Conservation (phyloP, 2,113 vertebrate genomes). For the Microcebus tavaratra region DNA sequence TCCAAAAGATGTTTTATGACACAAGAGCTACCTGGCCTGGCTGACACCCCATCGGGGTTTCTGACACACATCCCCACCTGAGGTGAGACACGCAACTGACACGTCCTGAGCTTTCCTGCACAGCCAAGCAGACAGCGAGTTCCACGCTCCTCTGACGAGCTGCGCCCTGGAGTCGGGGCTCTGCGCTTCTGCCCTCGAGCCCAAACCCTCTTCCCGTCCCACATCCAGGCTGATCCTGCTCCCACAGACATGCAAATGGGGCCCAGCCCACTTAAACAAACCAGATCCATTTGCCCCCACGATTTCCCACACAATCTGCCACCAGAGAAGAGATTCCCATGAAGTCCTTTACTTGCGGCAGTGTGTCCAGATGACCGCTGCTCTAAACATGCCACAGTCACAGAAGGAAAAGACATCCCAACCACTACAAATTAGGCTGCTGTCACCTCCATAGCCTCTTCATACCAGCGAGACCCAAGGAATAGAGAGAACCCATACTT, state of each 20-base stretch:
- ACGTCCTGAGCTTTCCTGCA: accelerated
- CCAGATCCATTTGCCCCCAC: not conserved
- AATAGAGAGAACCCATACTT: not conserved
- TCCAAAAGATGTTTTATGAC: not conserved
- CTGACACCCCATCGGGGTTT: accelerated
- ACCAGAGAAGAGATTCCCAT: not conserved
- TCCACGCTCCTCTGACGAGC: no score
- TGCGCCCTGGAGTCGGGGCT: not conserved
- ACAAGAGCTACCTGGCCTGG: accelerated
- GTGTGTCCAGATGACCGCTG: not conserved
- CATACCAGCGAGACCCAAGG: not conserved
- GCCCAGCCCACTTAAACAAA: no score
- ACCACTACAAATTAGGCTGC: not conserved
- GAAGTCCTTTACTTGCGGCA: not conserved
- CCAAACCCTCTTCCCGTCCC: not conserved
- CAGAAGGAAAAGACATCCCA: not conserved
- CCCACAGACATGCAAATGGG: no score
- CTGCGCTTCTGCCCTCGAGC: no score
- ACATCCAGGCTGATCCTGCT: not conserved
- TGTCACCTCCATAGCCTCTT: no score
- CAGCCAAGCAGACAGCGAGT: not conserved
- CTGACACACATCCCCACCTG: accelerated
- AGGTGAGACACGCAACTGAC: not conserved
- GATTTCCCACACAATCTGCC: not conserved
- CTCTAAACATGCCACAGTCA: not conserved